Conservation (phyloP, 2,797 vertebrate species). For the Diplodus puntazzo region DNA sequence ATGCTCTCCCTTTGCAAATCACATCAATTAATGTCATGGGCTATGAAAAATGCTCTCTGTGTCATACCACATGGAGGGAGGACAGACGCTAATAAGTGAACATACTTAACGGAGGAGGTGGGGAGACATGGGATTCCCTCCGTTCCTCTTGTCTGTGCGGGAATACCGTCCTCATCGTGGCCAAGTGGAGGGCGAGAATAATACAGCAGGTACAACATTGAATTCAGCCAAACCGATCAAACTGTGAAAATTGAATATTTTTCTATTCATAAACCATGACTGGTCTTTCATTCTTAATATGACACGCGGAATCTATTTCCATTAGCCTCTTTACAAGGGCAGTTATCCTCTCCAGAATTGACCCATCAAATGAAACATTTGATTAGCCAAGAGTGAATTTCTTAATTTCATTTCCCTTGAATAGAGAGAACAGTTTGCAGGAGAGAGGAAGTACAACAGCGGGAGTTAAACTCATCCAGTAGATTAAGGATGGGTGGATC, state of each 20-base stretch:
- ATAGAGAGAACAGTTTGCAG: conserved; percentile 66
- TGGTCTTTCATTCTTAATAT: conserved; percentile 35
- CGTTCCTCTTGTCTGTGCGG: conserved; percentile 63
- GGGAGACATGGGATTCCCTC: conserved; percentile 84
- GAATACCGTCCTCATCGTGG: conserved; percentile 53
- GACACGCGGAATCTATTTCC: conserved; percentile 34
- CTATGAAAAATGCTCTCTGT: conserved; percentile 85
- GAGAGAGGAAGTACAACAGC: conserved; percentile 74
- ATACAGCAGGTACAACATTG: conserved; percentile 66
- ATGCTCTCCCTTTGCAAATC: conserved; percentile 86
- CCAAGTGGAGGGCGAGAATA: conserved; percentile 54
- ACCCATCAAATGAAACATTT: conserved; percentile 69
- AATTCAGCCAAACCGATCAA: conserved; percentile 33
- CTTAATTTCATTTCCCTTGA: conserved; percentile 81
- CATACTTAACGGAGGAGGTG: conserved; percentile 85
- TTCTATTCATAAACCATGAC: conserved; percentile 43
- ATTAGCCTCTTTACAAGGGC: conserved; percentile 47
- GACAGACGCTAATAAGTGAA: conserved; percentile 85
- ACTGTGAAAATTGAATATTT: conserved; percentile 34
- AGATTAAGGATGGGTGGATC: conserved; percentile 83
- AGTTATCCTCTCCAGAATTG: conserved; percentile 57
- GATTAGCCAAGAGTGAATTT: conserved; percentile 76
- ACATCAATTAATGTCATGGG: conserved; percentile 88
- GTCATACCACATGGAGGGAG: conserved; percentile 84
- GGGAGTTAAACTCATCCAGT: conserved; percentile 73